These are phyloP conservation scores for Scortum barcoo DNA, from an alignment of 2,113 vertebrate genomes.

Conservation along the genomic window DNA sequence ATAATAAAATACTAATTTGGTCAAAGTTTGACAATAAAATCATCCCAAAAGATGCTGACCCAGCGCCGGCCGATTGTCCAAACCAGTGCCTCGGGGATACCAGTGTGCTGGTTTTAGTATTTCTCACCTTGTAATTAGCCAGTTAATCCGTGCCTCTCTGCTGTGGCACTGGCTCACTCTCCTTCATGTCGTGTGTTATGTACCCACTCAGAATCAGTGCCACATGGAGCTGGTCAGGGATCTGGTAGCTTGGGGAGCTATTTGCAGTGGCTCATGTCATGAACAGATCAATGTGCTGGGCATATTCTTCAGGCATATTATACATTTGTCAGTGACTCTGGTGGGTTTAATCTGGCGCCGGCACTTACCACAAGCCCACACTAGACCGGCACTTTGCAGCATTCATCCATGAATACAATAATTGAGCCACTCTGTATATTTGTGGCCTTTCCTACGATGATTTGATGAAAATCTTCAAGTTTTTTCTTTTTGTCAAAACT, in stretches of 20 bases:
- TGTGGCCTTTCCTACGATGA: background rate
- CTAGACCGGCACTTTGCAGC: background rate
- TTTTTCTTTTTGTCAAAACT: background rate
- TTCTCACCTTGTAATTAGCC: constrained; percentile 19
- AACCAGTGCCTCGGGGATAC: background rate
- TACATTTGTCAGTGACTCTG: background rate
- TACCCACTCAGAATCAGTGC: constrained; percentile 8
- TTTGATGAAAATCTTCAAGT: background rate
- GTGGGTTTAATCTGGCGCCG: background rate
- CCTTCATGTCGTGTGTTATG: constrained; percentile 19
- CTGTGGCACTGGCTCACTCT: background rate
- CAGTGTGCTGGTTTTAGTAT: background rate
- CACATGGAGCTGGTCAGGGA: background rate
- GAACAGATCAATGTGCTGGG: background rate
- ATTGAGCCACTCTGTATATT: background rate
- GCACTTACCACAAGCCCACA: background rate
- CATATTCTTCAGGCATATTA: background rate
- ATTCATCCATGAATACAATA: background rate
- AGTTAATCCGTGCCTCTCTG: constrained; percentile 19
- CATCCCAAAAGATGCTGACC: constrained; percentile 23
- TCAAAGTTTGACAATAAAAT: constrained; percentile 19
- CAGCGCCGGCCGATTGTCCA: constrained; percentile 15
- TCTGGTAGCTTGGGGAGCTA: background rate
- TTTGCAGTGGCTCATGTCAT: background rate
- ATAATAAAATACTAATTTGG: constrained; percentile 15